These are phyloP conservation scores for Leuctra nigra DNA, from an alignment of 2,888 invertebrate species.

Conservation along the genomic window DNA sequence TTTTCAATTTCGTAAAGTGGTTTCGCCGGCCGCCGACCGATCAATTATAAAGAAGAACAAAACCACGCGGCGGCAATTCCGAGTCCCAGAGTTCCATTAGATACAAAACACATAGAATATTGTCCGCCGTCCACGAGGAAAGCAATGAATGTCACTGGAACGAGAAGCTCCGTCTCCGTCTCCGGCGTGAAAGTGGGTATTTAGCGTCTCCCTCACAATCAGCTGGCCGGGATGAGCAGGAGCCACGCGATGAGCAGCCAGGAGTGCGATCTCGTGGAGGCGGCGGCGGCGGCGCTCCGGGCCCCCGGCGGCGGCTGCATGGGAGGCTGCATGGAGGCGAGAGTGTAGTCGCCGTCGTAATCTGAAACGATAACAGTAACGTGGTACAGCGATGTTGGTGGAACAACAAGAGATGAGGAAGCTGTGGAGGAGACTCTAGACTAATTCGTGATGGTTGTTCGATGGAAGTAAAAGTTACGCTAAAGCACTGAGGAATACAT, in stretches of 20 bases:
- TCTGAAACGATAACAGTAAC: constrained; percentile 36
- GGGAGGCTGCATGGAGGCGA: constrained; percentile 38
- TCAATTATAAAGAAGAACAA: constrained; percentile 15
- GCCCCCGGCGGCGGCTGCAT: constrained; percentile 41
- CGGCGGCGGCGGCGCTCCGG: constrained; percentile 34
- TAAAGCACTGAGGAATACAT: no score
- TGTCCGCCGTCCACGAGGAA: no score
- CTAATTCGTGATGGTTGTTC: no score
- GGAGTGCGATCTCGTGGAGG: constrained; percentile 18
- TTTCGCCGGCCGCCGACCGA: constrained; percentile 3
- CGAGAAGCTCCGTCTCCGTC: background rate
- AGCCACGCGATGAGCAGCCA: constrained; percentile 17
- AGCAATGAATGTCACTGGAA: background rate
- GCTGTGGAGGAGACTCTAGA: constrained; percentile 19
- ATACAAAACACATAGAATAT: background rate
- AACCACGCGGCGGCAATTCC: constrained; percentile 15
- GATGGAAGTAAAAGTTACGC: no score
- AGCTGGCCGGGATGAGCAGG: constrained; percentile 19
- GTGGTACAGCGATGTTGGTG: no score
- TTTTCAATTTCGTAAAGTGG: constrained; percentile 15
- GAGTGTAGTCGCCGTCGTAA: constrained; percentile 40
- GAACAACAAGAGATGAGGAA: no score
- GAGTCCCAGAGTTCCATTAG: background rate
- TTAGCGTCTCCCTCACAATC: constrained; percentile 9
- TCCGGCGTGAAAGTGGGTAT: no score